phyloP scores from a whole-genome alignment of 2,113 vertebrate species.

The Cyanoramphus novaezelandiae region DNA sequence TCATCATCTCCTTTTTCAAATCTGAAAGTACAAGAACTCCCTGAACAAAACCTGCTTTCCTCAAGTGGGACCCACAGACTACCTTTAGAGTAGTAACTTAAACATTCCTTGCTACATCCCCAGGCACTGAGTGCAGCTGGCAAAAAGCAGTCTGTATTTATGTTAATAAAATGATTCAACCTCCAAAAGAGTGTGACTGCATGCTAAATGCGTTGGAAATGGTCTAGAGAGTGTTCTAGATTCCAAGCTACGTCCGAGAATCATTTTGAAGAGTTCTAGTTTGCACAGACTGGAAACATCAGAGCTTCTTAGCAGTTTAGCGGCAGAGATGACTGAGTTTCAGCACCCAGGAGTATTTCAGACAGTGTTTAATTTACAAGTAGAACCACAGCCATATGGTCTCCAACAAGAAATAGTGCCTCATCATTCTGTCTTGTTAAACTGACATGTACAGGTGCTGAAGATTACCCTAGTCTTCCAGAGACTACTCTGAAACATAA shows the following conservation, averaged over 20 bases:
- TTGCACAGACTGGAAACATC: neutral
- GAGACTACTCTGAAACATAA: neutral
- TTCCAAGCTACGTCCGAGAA: neutral
- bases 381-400: conserved; percentile 16
- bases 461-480: neutral
- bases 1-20: neutral
- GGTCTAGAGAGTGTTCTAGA: neutral
- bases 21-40: neutral
- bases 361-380: neutral
- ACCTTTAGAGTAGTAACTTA: neutral
- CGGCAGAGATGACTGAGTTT: conserved; percentile 21
- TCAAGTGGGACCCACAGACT: neutral
- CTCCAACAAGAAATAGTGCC: neutral
- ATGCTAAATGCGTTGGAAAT: neutral
- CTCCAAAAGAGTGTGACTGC: neutral
- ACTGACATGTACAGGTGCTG: neutral
- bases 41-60: neutral
- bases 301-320: neutral
- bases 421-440: neutral
- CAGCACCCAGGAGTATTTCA: conserved; percentile 6
- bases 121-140: neutral
- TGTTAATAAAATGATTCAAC: neutral
- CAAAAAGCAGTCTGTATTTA: neutral
- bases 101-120: neutral
- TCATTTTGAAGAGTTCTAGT: neutral